Percentiles rank a stretch among this genome's conserved stretches.
These are phyloP conservation scores for Caloenas nicobarica DNA, from an alignment of 2,113 vertebrate genomes.

Conservation along the genomic window DNA sequence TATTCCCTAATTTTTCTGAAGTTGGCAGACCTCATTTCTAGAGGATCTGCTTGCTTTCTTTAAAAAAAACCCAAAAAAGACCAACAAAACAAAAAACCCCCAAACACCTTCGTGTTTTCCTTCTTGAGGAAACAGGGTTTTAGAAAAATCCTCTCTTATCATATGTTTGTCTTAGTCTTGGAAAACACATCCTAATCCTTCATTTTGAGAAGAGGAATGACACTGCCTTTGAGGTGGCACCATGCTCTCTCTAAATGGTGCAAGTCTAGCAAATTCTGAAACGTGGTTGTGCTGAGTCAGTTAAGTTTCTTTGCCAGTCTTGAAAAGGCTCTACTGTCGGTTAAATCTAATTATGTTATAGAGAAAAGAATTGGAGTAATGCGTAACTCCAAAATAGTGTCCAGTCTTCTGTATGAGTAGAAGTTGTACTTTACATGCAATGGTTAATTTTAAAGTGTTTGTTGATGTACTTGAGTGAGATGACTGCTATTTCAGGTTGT, in stretches of 20 bases:
- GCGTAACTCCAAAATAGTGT: not conserved
- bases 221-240: not conserved
- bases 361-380: not conserved
- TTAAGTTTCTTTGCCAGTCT: not conserved
- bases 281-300: not conserved
- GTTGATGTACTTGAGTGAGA: not conserved
- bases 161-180: not conserved
- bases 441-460: not conserved
- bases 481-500: not conserved
- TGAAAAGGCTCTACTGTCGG: not conserved
- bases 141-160: not conserved
- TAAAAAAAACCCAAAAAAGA: not conserved
- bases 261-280: not conserved
- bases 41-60: not conserved
- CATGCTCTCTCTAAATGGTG: not conserved
- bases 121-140: not conserved
- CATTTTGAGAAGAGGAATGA: not conserved
- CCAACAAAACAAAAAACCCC: not conserved
- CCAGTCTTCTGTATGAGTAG: not conserved
- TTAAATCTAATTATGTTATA: not conserved
- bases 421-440: not conserved
- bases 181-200: not conserved
- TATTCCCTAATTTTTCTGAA: not conserved
- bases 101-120: not conserved
- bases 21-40: not conserved